Base-by-base conservation (phyloP, 2,113 vertebrate species). In the Python bivittatus region DNA sequence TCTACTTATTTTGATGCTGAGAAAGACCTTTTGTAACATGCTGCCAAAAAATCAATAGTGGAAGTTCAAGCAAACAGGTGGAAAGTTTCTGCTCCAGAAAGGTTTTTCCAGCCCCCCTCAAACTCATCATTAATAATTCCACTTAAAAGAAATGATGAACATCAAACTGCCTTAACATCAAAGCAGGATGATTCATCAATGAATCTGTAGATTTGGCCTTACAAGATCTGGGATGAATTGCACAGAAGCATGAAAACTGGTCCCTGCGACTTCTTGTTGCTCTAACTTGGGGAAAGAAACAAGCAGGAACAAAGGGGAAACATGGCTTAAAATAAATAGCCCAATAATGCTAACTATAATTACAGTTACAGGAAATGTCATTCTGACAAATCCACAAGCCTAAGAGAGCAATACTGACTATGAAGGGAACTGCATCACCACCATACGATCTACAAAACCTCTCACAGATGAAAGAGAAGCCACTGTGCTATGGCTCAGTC, bases 401-500 rank as follows among this genome's bases (percentile, higher is more conserved):
- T 91, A 83, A 57, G 33, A 57, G 88, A 94, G 17, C 72, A 8
- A 93, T 17, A 52, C 11, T 86, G 56, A 92, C 53, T 29, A 29
- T 48, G 94, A 87, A 87, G 91, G 91, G 48, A 48, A 42, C 91
- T 27, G 84, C 57, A 93, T 94, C 60, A 84, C n/a, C 86, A 91
- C 27, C 86, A 94, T 91, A 88, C 38, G 72, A 79, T 33, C 33
- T 79, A 42, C 38, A 79, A 86, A 44, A 92, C 84, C 60, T 61
- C 64, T 87, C 79, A 90, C 4, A 5, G 48, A 84, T 61, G 91
- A 92, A 92, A 94, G 84, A 91, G 57, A 79, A 10, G 64, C 84
- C 57, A 90, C 17, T 27, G 91, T 94, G 93, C 61, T 91, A 90
- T 90, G 91, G 79, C 92, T 54, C n/a, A 53, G 92, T 91, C 84